A percentile compares a stretch with the other conserved stretches of the same genome.
phyloP scores from a whole-genome alignment of 2,113 vertebrate species.

The Pituophis catenifer region DNA sequence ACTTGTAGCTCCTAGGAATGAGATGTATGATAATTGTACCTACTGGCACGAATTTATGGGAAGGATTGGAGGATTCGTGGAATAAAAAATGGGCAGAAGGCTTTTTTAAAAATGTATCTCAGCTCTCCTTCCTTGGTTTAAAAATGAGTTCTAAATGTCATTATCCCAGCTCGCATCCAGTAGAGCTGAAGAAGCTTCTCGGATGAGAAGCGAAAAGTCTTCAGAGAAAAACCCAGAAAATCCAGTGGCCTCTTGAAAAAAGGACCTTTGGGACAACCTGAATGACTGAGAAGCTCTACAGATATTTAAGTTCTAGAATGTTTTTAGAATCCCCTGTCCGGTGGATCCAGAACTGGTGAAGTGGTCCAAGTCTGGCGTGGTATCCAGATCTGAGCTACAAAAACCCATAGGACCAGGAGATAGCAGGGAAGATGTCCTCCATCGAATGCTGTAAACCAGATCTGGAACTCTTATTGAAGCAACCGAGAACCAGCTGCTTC shows the following conservation, averaged over 20 bases:
- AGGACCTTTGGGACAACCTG: too few relatives aligned
- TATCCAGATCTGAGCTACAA: background rate
- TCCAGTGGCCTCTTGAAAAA: too few relatives aligned
- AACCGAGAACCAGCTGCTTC: background rate
- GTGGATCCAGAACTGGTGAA: background rate
- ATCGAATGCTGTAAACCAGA: background rate
- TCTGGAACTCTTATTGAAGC: background rate
- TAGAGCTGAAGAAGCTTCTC: too few relatives aligned
- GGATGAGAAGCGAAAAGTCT: too few relatives aligned
- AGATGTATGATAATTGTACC: background rate
- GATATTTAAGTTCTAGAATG: too few relatives aligned
- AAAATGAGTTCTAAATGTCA: background rate
- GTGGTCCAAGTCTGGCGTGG: too few relatives aligned
- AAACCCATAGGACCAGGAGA: background rate
- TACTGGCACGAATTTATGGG: background rate
- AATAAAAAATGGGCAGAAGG: background rate
- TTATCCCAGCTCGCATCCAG: background rate
- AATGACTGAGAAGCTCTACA: too few relatives aligned
- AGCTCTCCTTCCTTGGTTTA: background rate
- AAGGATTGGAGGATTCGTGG: background rate
- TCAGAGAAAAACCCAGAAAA: too few relatives aligned
- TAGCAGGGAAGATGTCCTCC: background rate
- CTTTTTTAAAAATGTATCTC: background rate
- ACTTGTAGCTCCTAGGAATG: background rate
- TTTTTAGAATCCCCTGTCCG: background rate